Evolutionary conservation across 2,888 invertebrate genomes (phyloP), one percentile per base, ranked within the genome.

Genomic region (Dioctria rufipes): DNA sequence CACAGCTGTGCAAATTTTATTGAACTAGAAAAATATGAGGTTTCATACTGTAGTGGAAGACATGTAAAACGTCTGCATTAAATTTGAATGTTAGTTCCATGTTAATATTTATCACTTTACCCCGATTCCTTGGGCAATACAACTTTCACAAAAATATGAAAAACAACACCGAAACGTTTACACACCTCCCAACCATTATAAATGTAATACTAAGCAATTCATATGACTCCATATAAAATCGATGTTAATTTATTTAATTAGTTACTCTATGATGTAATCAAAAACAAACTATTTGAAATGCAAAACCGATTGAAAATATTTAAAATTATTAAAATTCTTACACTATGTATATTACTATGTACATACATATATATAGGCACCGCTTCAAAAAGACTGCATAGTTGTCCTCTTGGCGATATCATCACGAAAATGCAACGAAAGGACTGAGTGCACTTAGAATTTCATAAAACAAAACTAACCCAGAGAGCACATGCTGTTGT

Each of bases 401-500:
- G 51, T 71, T 46, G 43, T 4, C 46, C 25, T 43, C 67, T 67
- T 43, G 67, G 43, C 39, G 42, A 37, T 42, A 66, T n/a, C 11
- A 42, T 2, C 37, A 11, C 9, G 43, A 13, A 67, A 67, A 67
- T 67, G 67, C 67, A 46, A 8, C 51, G 25, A 40, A 9, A 71
- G 71, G 51, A 42, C 54, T 6, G 54, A 71, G 71, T 71, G 54
- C 54, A 71, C 71, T 71, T 71, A 39, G 51, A 37, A 54, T 9
- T 54, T 71, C 71, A 51, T 49, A 54, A 71, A 0, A 71, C 43
- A 37, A 51, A 71, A 71, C 71, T 71, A 71, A 51, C 49, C 4
- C 71, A 71, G 71, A 51, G 40, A 40, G 5, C 71, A 71, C 71
- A 71, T 71, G 71, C 71, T 71, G 54, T 71, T 51, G 4, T 51